phyloP scores from a whole-genome alignment of 1,140 invertebrate genomes.

The Pseudomyrmex cubaensis region DNA sequence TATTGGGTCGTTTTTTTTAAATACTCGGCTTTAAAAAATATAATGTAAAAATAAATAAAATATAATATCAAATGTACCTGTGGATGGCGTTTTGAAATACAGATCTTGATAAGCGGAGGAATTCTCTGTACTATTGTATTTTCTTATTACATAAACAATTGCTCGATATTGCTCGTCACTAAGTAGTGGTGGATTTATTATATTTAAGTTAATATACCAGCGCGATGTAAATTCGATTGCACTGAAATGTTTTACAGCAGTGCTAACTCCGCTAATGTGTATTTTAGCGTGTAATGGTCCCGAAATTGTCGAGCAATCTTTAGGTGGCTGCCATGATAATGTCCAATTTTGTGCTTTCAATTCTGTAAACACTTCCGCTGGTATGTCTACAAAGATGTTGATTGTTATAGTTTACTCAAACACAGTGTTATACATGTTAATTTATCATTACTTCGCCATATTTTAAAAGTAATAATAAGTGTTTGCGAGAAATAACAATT shows the following conservation, averaged over 20 bases:
- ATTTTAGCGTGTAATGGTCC: conserved; percentile 54
- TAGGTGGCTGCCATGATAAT: conserved; percentile 59
- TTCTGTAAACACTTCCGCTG: conserved; percentile 29
- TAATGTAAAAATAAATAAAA: not conserved
- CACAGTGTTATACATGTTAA: not conserved
- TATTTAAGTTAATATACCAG: not conserved
- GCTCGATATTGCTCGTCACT: conserved; percentile 62
- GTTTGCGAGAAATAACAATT: not conserved
- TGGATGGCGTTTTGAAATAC: conserved; percentile 51
- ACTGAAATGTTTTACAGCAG: conserved; percentile 17
- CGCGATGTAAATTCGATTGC: not conserved
- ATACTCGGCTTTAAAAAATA: too few relatives aligned
- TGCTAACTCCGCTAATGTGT: conserved; percentile 52
- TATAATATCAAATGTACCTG: conserved; percentile 38
- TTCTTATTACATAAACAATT: conserved; percentile 54
- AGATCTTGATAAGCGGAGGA: conserved; percentile 9
- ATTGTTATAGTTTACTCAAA: not conserved
- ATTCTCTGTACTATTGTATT: conserved; percentile 23
- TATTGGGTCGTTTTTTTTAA: not conserved
- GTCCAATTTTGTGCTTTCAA: conserved; percentile 19
- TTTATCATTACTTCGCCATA: not conserved
- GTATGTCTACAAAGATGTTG: conserved; percentile 50
- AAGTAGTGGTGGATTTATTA: not conserved
- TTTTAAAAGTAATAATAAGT: not conserved
- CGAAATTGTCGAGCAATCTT: conserved; percentile 63